Conservation (phyloP, 30 jellyfish, hydroid and myxozoan species). For the Hydractinia symbiolongicarpus region DNA sequence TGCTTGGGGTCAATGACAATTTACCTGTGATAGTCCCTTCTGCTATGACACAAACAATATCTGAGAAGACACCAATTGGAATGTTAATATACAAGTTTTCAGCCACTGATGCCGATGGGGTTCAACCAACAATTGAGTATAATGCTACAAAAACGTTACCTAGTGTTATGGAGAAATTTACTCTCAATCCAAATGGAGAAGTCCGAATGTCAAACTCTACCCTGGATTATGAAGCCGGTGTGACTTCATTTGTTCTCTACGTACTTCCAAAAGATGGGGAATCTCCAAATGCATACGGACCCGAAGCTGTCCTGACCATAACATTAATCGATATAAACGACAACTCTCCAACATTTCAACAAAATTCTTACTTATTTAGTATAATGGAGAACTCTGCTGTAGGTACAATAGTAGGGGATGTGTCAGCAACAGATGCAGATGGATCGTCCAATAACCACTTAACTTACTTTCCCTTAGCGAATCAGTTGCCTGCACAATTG, state of each 20-base stretch:
- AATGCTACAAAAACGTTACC: not conserved
- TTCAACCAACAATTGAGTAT: not conserved
- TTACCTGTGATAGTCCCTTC: conserved; percentile 45
- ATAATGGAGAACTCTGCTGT: not conserved
- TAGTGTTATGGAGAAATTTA: not conserved
- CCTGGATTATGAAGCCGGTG: conserved; percentile 46
- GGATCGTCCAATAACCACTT: not conserved
- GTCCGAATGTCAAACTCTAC: not conserved
- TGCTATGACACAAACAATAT: conserved; percentile 26
- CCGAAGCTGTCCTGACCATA: not conserved
- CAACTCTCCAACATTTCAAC: conserved; percentile 49
- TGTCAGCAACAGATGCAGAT: conserved; percentile 18
- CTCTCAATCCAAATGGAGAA: not conserved
- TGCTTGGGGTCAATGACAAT: conserved; percentile 65
- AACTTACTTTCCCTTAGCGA: not conserved
- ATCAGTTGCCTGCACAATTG: not conserved
- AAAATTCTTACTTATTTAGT: not conserved
- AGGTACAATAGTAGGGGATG: conserved; percentile 1
- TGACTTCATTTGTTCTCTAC: not conserved
- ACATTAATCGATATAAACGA: conserved; percentile 67
- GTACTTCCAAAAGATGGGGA: conserved; percentile 1
- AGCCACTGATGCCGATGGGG: conserved; percentile 29
- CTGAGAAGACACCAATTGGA: conserved; percentile 34
- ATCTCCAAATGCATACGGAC: not conserved
- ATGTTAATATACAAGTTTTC: not conserved